Evolutionary conservation across 2,797 vertebrate species (phyloP).

Genomic region (Gorsachius magnificus): DNA sequence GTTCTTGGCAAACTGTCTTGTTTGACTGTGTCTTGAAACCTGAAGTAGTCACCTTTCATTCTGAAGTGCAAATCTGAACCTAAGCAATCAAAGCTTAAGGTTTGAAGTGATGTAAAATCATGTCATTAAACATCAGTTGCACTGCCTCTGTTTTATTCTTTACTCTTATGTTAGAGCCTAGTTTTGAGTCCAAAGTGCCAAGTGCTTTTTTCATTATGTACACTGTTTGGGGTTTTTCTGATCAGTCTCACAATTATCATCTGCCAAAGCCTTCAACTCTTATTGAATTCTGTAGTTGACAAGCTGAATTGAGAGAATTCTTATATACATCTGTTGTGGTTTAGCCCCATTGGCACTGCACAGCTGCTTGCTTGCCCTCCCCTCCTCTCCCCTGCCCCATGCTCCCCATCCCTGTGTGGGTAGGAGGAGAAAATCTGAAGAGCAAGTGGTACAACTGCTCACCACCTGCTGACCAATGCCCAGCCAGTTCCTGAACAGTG

Average conservation of each 20-base stretch:
- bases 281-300: not conserved
- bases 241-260: not conserved
- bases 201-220: not conserved
- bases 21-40: not conserved
- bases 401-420: too few species aligned
- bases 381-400: too few species aligned
- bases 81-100: not conserved
- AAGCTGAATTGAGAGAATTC: not conserved
- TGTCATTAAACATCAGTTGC: not conserved
- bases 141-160: not conserved
- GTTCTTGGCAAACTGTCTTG: not conserved
- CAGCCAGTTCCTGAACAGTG: too few species aligned
- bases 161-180: not conserved
- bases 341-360: too few species aligned
- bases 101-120: not conserved
- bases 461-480: too few species aligned
- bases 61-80: not conserved
- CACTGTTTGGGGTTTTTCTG: fast-evolving
- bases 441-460: too few species aligned
- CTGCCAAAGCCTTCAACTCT: not conserved
- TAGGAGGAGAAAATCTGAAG: too few species aligned
- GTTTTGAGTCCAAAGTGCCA: not conserved
- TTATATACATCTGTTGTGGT: not conserved
- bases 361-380: too few species aligned
- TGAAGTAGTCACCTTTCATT: not conserved